Conservation (phyloP, 2,113 vertebrate species). For the Otis tarda region DNA sequence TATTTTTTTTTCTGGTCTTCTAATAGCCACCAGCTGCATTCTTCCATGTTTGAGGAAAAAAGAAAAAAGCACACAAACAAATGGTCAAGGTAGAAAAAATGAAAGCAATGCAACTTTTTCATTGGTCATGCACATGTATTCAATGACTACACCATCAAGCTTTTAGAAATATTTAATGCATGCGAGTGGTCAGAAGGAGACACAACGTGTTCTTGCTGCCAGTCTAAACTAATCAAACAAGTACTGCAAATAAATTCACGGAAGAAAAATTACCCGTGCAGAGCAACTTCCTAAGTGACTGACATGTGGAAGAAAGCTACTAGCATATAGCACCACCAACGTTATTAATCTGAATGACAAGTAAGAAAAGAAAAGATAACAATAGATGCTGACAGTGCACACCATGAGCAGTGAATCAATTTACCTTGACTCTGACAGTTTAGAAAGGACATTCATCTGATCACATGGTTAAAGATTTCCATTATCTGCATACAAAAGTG, state of each 20-base stretch:
- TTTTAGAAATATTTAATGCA: conserved; percentile 11
- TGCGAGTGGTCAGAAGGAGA: conserved; percentile 11
- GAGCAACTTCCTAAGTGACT: conserved; percentile 32
- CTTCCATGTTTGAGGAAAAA: not conserved
- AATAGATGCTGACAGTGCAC: conserved; percentile 43
- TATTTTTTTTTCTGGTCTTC: not conserved
- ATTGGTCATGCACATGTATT: not conserved
- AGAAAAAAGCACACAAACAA: not conserved
- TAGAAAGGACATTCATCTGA: conserved; percentile 51
- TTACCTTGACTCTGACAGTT: conserved; percentile 56
- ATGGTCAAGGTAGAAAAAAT: not conserved
- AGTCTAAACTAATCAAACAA: conserved; percentile 49
- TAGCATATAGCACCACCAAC: conserved; percentile 29
- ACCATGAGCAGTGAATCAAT: conserved; percentile 61
- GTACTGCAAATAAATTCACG: conserved; percentile 25
- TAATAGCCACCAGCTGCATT: not conserved
- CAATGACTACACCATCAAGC: not conserved
- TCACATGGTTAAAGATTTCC: not conserved
- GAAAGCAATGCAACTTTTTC: not conserved
- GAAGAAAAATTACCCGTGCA: conserved; percentile 58
- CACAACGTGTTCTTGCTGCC: not conserved
- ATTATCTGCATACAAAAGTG: not conserved
- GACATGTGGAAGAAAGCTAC: conserved; percentile 27
- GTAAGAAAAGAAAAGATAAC: conserved; percentile 44
- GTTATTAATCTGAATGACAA: conserved; percentile 73